A percentile compares a stretch with the other conserved stretches of the same genome.
Conservation (phyloP, 2,797 vertebrate genomes). For the Hephaestus fuliginosus region DNA sequence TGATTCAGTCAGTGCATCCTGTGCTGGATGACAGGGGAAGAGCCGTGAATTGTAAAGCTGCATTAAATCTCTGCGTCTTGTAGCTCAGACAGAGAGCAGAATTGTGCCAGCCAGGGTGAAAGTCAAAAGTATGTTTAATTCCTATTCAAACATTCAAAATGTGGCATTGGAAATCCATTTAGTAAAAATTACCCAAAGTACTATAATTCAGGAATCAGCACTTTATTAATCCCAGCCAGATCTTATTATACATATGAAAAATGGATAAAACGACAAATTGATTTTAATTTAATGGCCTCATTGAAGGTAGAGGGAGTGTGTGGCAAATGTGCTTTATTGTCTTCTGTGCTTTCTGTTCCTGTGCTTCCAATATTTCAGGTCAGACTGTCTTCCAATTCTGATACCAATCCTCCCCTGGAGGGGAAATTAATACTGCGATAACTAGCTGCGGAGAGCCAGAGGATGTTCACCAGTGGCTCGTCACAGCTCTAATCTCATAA, state of each 20-base stretch:
- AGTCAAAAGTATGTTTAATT: conserved; percentile 53
- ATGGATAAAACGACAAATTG: conserved; percentile 6
- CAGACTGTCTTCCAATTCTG: conserved; percentile 36
- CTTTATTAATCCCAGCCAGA: conserved; percentile 8
- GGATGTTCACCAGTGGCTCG: conserved; percentile 34
- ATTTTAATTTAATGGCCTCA: conserved; percentile 21
- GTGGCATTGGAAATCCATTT: conserved; percentile 45
- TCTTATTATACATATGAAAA: conserved; percentile 19
- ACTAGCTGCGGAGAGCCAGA: conserved; percentile 33
- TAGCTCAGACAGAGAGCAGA: conserved; percentile 22
- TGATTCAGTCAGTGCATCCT: conserved; percentile 57
- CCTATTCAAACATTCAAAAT: conserved; percentile 35
- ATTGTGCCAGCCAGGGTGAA: conserved; percentile 22
- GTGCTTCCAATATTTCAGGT: conserved; percentile 21
- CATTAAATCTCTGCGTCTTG: conserved; percentile 54
- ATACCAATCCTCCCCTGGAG: conserved; percentile 14
- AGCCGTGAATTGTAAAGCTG: conserved; percentile 64
- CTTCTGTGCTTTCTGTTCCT: conserved; percentile 17
- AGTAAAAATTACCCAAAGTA: conserved; percentile 9
- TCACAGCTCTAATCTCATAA: conserved; percentile 41
- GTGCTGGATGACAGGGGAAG: conserved; percentile 42
- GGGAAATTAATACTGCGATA: conserved; percentile 42
- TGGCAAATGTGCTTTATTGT: conserved; percentile 22
- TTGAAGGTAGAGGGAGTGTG: background rate
- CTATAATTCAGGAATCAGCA: conserved; percentile 19